Conservation (phyloP, 2,797 vertebrate genomes). For the Arvicola amphibius region DNA sequence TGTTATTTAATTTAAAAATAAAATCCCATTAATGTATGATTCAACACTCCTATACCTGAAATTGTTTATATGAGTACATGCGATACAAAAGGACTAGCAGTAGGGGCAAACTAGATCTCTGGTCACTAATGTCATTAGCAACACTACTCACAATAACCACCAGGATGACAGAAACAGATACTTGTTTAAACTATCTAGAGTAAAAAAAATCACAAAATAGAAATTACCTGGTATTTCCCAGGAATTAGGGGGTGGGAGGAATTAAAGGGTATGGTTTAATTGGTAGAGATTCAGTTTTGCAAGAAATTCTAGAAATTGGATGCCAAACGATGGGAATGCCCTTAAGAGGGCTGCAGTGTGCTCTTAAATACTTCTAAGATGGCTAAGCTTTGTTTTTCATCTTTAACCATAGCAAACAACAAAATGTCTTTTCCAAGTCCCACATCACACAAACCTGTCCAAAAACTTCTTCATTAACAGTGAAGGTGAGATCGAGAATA, state of each 20-base stretch:
- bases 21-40: not conserved
- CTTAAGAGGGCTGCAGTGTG: not conserved
- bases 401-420: not conserved
- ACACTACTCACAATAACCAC: not conserved
- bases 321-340: not conserved
- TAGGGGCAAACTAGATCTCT: not conserved
- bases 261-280: conserved; percentile 7
- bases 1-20: conserved; percentile 50
- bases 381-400: not conserved
- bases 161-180: not conserved
- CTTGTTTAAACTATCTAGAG: not conserved
- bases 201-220: not conserved
- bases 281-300: not conserved
- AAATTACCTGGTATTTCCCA: not conserved
- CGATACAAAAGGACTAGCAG: not conserved
- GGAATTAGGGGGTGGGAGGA: not conserved
- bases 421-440: not conserved
- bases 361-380: not conserved
- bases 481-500: conserved; percentile 98
- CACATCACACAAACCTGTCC: conserved; percentile 92
- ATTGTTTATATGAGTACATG: not conserved
- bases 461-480: conserved; percentile 98
- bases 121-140: not conserved
- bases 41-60: not conserved
- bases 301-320: not conserved